Conservation (phyloP, 2,888 invertebrate species). For the Allophyes oxyacanthae region DNA sequence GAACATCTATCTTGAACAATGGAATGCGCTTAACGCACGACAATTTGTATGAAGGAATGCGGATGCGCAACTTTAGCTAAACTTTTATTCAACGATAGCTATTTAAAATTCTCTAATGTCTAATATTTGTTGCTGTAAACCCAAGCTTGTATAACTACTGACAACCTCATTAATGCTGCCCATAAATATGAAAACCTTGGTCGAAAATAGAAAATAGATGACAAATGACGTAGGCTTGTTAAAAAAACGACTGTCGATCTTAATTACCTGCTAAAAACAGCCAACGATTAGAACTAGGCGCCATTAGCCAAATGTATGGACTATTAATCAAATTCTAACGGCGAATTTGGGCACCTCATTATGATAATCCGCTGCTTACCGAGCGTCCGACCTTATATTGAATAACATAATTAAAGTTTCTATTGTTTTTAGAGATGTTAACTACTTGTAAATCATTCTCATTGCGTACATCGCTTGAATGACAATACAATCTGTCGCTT, state of each 20-base stretch:
- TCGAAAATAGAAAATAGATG: too few relatives aligned
- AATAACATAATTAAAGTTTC: slow-evolving; percentile 37
- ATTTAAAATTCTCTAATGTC: too few relatives aligned
- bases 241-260: slow-evolving; percentile 8
- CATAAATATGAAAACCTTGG: too few relatives aligned
- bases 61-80: too few relatives aligned
- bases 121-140: too few relatives aligned
- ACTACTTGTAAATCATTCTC: slow-evolving; percentile 33
- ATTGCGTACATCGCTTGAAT: slow-evolving; percentile 45
- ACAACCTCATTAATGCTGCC: too few relatives aligned
- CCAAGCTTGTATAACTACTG: too few relatives aligned
- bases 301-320: slow-evolving; percentile 48
- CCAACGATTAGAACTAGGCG: slow-evolving; percentile 53
- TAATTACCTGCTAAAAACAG: slow-evolving; percentile 39
- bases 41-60: too few relatives aligned
- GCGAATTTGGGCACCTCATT: slow-evolving; percentile 49
- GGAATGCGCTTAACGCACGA: too few relatives aligned
- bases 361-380: slow-evolving; percentile 49
- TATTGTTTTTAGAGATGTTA: slow-evolving; percentile 48
- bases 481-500: slow-evolving; percentile 44
- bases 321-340: slow-evolving; percentile 48
- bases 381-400: slow-evolving; percentile 41
- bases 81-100: too few relatives aligned
- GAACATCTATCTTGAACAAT: too few relatives aligned
- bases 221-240: too few relatives aligned